Base-by-base conservation (phyloP, 2,797 vertebrate genomes). In the Etheostoma nigrum region DNA sequence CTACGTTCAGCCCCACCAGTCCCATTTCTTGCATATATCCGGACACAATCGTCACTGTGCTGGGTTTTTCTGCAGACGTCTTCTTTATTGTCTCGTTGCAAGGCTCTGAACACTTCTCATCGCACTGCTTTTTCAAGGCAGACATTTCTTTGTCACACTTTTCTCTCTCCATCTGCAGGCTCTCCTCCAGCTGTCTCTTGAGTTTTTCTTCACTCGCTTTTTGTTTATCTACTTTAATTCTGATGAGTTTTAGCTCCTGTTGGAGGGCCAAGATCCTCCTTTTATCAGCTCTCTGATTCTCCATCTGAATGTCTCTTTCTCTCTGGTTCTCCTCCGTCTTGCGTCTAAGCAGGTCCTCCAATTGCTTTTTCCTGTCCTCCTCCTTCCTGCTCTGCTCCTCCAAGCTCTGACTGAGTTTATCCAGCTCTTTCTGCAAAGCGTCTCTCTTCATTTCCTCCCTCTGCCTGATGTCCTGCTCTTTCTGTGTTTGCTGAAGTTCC, bases 1-100 rank as follows among this genome's bases (percentile, higher is more conserved):
- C 85, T 65, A 71, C 59, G 1, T 93, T 93, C 67, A 93, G 23
- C 7, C 74, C 89, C 84, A 92, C 4, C 67, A 91, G 74, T 51
- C 89, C 88, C 88, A 91, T 93, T 66, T 91, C 90, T 14, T 91
- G 89, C 16, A 59, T 40, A 13, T 86, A 93, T 58, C 90, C 93
- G 0, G 58, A 67, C 59, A 88, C 64, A 55, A 52, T 49, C 4
- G 45, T 49, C 21, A 71, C 12, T 3, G 13, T 62, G 61, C 77
- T 51, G 23, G 59, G 23, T n/a, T 48, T 72, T 44, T 79, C 44
- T 15, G 58, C 58, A 33, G 81, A 14, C 9, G 14, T 68, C 51
- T 44, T 67, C 44, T 16, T 18, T 0, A 23, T 23, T 0, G 30
- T 51, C 52, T 59, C 6, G 1, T 42, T 40, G 45, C 18, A 48